Conservation (phyloP, 2,797 vertebrate genomes). For the Leptatherina wallacei region DNA sequence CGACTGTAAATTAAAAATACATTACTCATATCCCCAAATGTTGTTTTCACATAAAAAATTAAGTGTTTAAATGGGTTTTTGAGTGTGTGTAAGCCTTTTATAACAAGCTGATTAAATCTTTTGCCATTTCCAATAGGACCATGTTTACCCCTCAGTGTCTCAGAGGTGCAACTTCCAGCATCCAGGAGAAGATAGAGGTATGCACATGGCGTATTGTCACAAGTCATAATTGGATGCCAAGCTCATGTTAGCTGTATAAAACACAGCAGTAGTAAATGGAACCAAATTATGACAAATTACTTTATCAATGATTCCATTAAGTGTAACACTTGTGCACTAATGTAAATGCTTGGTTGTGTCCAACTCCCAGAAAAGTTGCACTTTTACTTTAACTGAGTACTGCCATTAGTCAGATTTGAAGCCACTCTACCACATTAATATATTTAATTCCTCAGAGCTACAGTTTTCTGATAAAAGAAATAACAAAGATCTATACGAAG, state of each 20-base stretch:
- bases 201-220: background rate
- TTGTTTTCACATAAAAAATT: too few relatives aligned
- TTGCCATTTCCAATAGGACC: too few relatives aligned
- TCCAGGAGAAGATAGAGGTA: too few relatives aligned
- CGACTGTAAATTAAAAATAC: background rate
- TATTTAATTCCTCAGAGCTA: background rate
- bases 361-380: background rate
- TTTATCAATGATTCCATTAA: background rate
- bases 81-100: too few relatives aligned
- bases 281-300: background rate
- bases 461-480: background rate
- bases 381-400: background rate
- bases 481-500: background rate
- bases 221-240: background rate
- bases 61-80: too few relatives aligned
- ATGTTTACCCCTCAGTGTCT: too few relatives aligned
- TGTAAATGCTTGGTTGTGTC: background rate
- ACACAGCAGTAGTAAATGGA: background rate
- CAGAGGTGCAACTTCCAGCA: too few relatives aligned
- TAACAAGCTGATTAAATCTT: too few relatives aligned
- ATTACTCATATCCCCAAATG: background rate
- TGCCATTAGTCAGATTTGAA: too few relatives aligned
- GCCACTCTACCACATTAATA: background rate
- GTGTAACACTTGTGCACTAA: background rate
- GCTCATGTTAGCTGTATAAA: background rate